Base-by-base conservation (phyloP, 2,797 vertebrate species). In the Acanthurus leucopareius region DNA sequence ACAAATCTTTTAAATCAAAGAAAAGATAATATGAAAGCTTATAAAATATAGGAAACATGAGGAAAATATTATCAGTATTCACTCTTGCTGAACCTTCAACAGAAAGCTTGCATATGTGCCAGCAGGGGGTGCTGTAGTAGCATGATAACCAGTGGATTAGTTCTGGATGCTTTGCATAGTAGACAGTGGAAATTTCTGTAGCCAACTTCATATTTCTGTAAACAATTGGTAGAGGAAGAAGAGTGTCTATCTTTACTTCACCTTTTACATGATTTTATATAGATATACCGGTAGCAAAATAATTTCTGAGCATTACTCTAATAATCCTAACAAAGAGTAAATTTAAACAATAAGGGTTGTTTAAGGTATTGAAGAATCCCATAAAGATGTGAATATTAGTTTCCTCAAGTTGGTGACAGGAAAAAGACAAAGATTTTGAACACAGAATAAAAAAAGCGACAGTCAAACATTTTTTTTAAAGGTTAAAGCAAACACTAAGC, bases 101-200 rank as follows among this genome's bases (percentile, higher is more conserved):
- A 28, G 15, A 28, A 22, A 28, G 7, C 2, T 49, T 10, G 28
- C 19, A 44, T 22, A 10, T 60, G 0, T 16, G 20, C 79, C 79
- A 66, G 69, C 52, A 87, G 86, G 57, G 32, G 70, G 44, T 16
- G 59, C 75, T 85, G 62, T 74, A 5, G 66, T 45, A 1, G 6
- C n/a, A 35, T 15, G 3, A 5, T 10, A 54, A 73, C 1, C 51
- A 32, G 2, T 42, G 25, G 19, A 28, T 45, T 7, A 79, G 16
- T 13, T 52, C 16, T 2, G 47, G 4, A 6, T 2, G 14, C 15
- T 9, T 4, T 19, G 0, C 3, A 10, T 35, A 3, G 1, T 5
- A 57, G 15, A 74, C 4, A 15, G 2, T 16, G 35, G n/a, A 45
- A 57, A 53, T 57, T 5, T 32, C 19, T 11, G 59, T 22, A 16